phyloP scores from a whole-genome alignment of 1,140 invertebrate genomes.

The Babylonia areolata region DNA sequence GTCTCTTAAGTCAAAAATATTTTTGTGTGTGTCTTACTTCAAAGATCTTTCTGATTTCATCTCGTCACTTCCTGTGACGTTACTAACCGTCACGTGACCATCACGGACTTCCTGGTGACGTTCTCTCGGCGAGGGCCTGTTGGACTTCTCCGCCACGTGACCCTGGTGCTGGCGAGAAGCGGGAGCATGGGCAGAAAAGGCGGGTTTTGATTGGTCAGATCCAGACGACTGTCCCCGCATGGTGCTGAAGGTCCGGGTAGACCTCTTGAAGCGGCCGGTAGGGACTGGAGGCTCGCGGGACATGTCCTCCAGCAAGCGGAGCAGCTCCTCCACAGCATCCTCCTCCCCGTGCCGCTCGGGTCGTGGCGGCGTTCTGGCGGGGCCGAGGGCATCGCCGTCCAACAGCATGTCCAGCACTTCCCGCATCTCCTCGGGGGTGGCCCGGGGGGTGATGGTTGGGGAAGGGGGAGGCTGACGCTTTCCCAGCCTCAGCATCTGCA shows the following conservation, averaged over 20 bases:
- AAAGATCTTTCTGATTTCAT: background rate
- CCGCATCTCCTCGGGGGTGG: conserved; percentile 18
- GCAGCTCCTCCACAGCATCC: background rate
- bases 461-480: conserved; percentile 42
- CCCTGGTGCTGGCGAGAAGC: background rate
- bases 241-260: no score
- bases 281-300: background rate
- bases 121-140: background rate
- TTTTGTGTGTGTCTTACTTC: no score
- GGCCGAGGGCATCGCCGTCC: background rate
- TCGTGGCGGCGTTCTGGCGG: no score
- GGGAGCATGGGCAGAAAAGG: background rate
- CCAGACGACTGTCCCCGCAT: background rate
- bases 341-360: no score
- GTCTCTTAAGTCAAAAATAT: no score
- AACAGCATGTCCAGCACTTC: conserved; percentile 37
- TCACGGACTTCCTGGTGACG: conserved; percentile 37
- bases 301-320: background rate
- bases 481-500: conserved; percentile 64
- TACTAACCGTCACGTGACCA: conserved; percentile 26
- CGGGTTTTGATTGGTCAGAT: conserved; percentile 3
- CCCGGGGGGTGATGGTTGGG: background rate
- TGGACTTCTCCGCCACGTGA: background rate
- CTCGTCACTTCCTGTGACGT: background rate
- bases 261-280: background rate